A percentile compares a stretch with the other conserved stretches of the same genome.
These are phyloP conservation scores for Muntiacus muntjak DNA, from an alignment of 2,113 vertebrate species.

Conservation along the genomic window DNA sequence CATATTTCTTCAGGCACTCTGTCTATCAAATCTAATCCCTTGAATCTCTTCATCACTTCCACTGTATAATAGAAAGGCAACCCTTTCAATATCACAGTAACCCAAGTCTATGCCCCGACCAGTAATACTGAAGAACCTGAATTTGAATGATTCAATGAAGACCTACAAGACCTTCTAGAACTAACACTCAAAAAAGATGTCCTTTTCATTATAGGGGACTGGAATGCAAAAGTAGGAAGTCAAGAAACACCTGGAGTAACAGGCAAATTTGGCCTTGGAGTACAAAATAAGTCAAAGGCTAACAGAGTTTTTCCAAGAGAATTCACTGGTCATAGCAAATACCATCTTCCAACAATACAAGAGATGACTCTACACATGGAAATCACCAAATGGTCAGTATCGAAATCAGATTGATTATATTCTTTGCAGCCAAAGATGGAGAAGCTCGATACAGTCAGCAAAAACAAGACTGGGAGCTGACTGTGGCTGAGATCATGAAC, in stretches of 20 bases:
- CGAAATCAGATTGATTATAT: neutral
- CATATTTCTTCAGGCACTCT: neutral
- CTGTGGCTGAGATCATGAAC: neutral
- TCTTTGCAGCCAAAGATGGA: neutral
- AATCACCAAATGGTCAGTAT: neutral
- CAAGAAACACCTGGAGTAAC: neutral
- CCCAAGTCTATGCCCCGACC: rapidly evolving
- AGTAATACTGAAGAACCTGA: neutral
- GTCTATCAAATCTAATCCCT: neutral
- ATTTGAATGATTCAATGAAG: neutral
- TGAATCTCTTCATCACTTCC: neutral
- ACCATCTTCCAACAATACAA: neutral
- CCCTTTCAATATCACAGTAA: neutral
- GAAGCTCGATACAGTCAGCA: neutral
- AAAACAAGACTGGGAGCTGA: neutral
- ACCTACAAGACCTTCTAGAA: neutral
- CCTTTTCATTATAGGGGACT: neutral
- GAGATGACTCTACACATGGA: neutral
- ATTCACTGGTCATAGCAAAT: neutral
- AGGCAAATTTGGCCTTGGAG: neutral
- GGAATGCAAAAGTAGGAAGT: neutral
- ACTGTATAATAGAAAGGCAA: neutral
- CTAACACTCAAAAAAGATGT: neutral
- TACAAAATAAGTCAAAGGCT: neutral
- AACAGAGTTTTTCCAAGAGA: neutral